Evolutionary conservation across 2,888 invertebrate species (phyloP).

Genomic region (Acleris literana): DNA sequence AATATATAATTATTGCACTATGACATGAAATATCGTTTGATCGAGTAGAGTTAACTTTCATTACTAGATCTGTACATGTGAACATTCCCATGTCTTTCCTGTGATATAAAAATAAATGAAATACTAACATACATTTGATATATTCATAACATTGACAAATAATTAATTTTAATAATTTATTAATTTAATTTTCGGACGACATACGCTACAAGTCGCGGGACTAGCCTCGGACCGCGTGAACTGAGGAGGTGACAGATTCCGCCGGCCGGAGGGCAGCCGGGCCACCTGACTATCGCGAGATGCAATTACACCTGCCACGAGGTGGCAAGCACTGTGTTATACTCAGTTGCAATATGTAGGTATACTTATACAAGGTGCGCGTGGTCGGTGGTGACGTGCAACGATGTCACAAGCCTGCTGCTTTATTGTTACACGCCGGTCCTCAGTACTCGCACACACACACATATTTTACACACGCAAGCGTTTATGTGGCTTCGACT

Average conservation of each 20-base stretch:
- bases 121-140: slow-evolving; percentile 38
- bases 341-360: slow-evolving; percentile 9
- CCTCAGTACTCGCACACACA: not conserved
- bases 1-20: slow-evolving; percentile 46
- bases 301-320: not conserved
- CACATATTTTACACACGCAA: not conserved
- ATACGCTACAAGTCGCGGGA: slow-evolving; percentile 22
- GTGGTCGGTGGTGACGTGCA: slow-evolving; percentile 3
- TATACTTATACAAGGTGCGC: slow-evolving; percentile 10
- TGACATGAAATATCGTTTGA: slow-evolving; percentile 23
- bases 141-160: slow-evolving; percentile 46
- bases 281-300: not conserved
- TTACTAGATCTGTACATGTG: slow-evolving; percentile 24
- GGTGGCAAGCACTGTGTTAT: slow-evolving; percentile 17
- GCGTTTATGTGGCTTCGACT: too few species aligned
- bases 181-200: slow-evolving; percentile 51
- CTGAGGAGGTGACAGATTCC: too few species aligned
- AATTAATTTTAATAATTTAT: slow-evolving; percentile 46
- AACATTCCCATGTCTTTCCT: slow-evolving; percentile 25
- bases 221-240: too few species aligned
- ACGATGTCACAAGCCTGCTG: slow-evolving; percentile 5
- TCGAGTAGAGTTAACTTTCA: slow-evolving; percentile 18
- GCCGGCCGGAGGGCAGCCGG: too few species aligned
- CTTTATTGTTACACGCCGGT: not conserved
- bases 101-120: slow-evolving; percentile 36